Base-by-base conservation (phyloP, 92 coral and sea anemone genomes). In the Montipora capitata region DNA sequence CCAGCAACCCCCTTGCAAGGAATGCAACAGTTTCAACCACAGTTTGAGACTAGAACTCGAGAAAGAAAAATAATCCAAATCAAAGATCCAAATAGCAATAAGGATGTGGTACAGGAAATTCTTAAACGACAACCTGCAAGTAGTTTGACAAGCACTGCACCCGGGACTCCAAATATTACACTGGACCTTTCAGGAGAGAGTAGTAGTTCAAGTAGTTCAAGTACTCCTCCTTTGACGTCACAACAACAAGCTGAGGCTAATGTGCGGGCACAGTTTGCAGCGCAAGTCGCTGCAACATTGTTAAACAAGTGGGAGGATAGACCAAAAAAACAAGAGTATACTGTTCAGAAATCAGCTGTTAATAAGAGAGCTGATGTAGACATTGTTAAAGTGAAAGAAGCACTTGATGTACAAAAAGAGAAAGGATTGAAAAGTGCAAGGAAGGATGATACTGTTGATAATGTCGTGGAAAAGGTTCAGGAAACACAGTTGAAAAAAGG, bases 211-310 rank as follows among this genome's bases (percentile, higher is more conserved):
- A 20, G 27, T 20, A 20, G 27, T 20, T 20, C 96, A 38, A 95
- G 87, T 43, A 97, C 95, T 2, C 96, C 99, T 5, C 95, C 96
- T 14, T 16, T 85, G 54, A 76, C 63, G 10, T 66, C 74, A 45
- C 89, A 85, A 9, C 89, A 85, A 70, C 87, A 83, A 83, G 87
- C 85, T 61, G 83, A 79, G 62, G 74, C 83, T 43, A 87, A 88
- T 76, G 79, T 95, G 77, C 89, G 95, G 71, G 96, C 99, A 49
- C 93, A 84, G 67, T 95, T 96, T 94, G 95, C 95, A 4, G 94
- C 94, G 91, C 96, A 92, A 88, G 98, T 94, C 76, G 99, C 99
- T 63, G 98, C 97, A 71, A 91, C 93, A 12, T 82, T 94, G 66
- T 80, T 27, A 12, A 76, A 78, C 40, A 78, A 79, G 4, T 59